phyloP scores from a whole-genome alignment of 2,113 vertebrate species.

The Pseudopipra pipra region DNA sequence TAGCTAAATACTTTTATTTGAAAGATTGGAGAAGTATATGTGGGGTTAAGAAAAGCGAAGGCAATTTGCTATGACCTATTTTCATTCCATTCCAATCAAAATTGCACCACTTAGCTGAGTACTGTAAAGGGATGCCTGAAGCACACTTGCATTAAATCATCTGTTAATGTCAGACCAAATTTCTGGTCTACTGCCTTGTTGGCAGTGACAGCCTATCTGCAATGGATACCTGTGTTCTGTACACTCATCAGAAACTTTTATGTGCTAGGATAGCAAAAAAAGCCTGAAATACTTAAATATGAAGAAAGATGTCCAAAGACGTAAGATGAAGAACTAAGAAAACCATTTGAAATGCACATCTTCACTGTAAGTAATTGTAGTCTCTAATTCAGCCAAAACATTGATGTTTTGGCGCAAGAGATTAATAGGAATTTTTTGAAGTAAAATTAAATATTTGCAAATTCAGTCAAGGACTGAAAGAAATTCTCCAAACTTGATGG shows the following conservation, averaged over 20 bases:
- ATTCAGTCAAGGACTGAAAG: background rate
- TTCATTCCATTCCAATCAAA: slow-evolving; percentile 59
- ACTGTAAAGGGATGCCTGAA: slow-evolving; percentile 28
- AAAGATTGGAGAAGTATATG: background rate
- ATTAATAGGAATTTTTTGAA: background rate
- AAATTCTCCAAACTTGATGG: background rate
- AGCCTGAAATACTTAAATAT: background rate
- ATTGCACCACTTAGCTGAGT: slow-evolving; percentile 17
- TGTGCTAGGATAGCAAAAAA: background rate
- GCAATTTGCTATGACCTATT: slow-evolving; percentile 53
- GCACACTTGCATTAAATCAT: slow-evolving; percentile 11
- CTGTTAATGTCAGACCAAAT: background rate
- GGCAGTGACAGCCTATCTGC: background rate
- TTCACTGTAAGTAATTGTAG: background rate
- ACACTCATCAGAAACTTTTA: background rate
- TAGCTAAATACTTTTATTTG: slow-evolving; percentile 34
- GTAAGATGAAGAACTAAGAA: background rate
- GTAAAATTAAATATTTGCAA: background rate
- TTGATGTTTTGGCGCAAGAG: background rate
- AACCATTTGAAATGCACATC: background rate
- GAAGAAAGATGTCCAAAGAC: background rate
- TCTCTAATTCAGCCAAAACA: background rate
- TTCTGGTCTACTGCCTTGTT: background rate
- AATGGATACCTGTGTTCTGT: background rate
- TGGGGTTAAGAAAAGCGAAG: background rate